Conservation (phyloP, 2,113 vertebrate genomes). For the Parotia lawesii region DNA sequence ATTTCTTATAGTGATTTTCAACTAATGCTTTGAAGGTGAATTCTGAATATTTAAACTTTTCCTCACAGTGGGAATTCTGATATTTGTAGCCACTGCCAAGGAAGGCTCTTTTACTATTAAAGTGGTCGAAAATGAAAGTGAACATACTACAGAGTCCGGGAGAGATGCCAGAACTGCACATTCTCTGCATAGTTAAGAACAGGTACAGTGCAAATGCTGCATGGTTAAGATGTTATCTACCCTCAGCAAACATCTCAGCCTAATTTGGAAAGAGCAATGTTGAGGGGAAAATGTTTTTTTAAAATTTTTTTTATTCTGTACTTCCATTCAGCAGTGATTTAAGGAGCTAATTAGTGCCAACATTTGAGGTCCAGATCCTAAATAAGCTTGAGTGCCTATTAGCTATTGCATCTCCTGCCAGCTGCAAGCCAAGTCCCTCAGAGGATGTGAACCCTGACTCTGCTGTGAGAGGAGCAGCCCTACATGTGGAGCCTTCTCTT, state of each 20-base stretch:
- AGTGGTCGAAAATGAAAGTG: conserved; percentile 45
- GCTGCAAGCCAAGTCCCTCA: neutral
- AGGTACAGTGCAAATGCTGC: neutral
- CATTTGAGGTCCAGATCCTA: neutral
- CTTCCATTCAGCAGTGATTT: neutral
- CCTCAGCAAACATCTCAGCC: neutral
- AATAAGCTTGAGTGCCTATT: neutral
- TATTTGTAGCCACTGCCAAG: conserved; percentile 54
- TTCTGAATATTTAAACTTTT: conserved; percentile 61
- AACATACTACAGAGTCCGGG: neutral
- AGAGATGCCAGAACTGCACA: neutral
- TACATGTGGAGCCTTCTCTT: neutral
- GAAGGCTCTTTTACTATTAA: conserved; percentile 46
- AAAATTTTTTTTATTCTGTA: neutral
- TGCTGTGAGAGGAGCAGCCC: neutral
- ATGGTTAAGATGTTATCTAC: neutral
- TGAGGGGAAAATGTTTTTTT: neutral
- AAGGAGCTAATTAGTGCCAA: neutral
- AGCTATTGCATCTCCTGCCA: neutral
- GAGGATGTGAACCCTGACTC: neutral
- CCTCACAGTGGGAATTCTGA: conserved; percentile 56
- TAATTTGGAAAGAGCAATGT: neutral
- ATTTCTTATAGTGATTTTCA: conserved; percentile 58
- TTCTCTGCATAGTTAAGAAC: neutral
- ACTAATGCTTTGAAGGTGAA: conserved; percentile 51